Evolutionary conservation across 2,888 invertebrate genomes (phyloP).

Genomic region (Chrysotoxum bicinctum): DNA sequence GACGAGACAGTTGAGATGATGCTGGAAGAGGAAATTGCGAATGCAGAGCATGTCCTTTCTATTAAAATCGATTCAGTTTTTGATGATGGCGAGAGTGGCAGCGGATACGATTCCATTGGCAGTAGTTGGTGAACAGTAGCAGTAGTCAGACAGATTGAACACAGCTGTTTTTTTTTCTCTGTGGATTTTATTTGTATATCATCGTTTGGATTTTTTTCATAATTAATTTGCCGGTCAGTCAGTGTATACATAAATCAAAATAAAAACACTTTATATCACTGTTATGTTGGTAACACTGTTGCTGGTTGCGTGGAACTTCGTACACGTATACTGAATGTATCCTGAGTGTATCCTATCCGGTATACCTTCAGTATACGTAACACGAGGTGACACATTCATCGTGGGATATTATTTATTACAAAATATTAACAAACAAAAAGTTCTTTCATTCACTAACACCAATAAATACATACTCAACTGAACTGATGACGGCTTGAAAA

Average conservation of each 20-base stretch:
- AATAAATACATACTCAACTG: neutral
- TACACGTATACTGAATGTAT: conserved; percentile 99
- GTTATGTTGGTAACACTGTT: conserved; percentile 78
- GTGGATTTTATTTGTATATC: conserved; percentile 3
- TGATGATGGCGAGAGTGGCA: conserved; percentile 50
- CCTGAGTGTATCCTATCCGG: conserved; percentile 99
- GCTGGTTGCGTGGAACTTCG: conserved; percentile 88
- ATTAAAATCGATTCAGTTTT: conserved; percentile 73
- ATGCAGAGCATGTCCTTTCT: conserved; percentile 75
- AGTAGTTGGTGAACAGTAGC: conserved; percentile 70
- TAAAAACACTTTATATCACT: conserved; percentile 23
- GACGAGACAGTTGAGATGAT: conserved; percentile 30
- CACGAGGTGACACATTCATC: conserved; percentile 95
- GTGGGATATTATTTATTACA: conserved; percentile 69
- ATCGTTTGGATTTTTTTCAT: neutral
- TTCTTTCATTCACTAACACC: conserved; percentile 7
- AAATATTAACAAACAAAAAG: neutral
- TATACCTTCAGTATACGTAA: conserved; percentile 99
- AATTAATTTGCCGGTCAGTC: conserved; percentile 48
- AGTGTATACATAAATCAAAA: conserved; percentile 31
- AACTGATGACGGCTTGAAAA: conserved; percentile 21
- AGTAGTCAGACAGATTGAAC: conserved; percentile 62
- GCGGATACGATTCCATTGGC: conserved; percentile 53
- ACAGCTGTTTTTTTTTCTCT: conserved; percentile 48
- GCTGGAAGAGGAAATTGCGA: conserved; percentile 70